Conservation (phyloP, 1,140 invertebrate genomes). For the Philotrypesis tridentata region DNA sequence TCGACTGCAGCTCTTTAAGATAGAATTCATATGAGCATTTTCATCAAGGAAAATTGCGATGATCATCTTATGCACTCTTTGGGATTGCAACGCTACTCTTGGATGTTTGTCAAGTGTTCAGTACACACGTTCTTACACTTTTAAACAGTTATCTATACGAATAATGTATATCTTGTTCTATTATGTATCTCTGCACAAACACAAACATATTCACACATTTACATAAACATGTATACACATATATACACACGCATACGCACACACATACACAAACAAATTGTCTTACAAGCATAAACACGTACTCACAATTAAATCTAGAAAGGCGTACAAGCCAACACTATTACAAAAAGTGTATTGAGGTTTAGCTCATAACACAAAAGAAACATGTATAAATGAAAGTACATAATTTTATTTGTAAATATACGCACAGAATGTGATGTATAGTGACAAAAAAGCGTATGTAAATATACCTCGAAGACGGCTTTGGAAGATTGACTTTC, state of each 20-base stretch:
- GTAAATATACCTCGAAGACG: conserved; percentile 36
- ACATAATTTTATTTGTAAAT: conserved; percentile 21
- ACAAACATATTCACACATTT: neutral
- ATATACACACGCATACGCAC: too few species aligned
- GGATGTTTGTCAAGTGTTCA: conserved; percentile 63
- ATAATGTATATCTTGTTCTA: conserved; percentile 17
- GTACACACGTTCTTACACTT: conserved; percentile 16
- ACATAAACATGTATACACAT: too few species aligned
- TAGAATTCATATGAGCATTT: neutral
- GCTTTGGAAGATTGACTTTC: neutral
- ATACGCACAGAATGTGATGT: neutral
- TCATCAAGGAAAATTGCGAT: neutral
- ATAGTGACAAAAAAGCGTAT: conserved; percentile 13
- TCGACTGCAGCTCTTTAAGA: neutral
- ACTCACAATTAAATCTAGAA: neutral
- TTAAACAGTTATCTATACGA: conserved; percentile 44
- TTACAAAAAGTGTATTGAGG: neutral
- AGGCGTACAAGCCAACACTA: conserved; percentile 31
- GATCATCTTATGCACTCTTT: conserved; percentile 67
- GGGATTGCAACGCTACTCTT: conserved; percentile 69
- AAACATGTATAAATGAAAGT: neutral
- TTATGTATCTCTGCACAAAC: neutral
- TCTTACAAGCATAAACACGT: neutral
- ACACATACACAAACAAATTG: too few species aligned
- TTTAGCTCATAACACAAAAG: neutral